Conservation (phyloP, 2,113 vertebrate species). For the Ictalurus furcatus region DNA sequence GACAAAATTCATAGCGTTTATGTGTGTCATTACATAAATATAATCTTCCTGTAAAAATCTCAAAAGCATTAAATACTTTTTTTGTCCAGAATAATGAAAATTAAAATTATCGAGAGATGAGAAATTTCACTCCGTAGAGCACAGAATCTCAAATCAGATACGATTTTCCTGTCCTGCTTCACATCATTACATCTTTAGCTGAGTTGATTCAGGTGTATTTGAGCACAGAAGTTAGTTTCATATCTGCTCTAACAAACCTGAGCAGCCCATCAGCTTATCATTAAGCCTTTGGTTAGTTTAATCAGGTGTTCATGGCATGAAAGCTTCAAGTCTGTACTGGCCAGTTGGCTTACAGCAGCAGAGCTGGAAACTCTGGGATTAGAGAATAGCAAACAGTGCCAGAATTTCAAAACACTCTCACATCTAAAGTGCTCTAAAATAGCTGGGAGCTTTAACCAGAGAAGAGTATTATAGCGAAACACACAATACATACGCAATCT, state of each 20-base stretch:
- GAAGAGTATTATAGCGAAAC: neutral
- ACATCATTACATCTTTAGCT: neutral
- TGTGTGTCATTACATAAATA: constrained; percentile 6
- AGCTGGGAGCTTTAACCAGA: neutral
- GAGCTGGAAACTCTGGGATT: neutral
- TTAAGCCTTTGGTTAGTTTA: neutral
- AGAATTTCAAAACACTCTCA: neutral
- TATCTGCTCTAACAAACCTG: neutral
- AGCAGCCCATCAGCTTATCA: constrained; percentile 11
- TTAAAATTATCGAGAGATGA: neutral
- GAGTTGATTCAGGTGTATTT: neutral
- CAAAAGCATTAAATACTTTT: neutral
- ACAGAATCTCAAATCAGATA: neutral
- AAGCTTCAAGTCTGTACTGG: neutral
- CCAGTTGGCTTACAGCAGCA: constrained; percentile 7
- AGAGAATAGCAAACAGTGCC: neutral
- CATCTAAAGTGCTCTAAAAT: neutral
- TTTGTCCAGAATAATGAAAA: neutral
- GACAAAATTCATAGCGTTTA: neutral
- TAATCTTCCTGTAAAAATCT: constrained; percentile 1
- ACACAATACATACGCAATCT: neutral
- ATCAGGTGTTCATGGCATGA: constrained; percentile 8
- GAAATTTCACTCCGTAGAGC: neutral
- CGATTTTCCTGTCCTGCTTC: neutral
- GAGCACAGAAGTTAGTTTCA: neutral